Conservation (phyloP, 2,888 invertebrate species). For the Ceratothoa steindachneri region DNA sequence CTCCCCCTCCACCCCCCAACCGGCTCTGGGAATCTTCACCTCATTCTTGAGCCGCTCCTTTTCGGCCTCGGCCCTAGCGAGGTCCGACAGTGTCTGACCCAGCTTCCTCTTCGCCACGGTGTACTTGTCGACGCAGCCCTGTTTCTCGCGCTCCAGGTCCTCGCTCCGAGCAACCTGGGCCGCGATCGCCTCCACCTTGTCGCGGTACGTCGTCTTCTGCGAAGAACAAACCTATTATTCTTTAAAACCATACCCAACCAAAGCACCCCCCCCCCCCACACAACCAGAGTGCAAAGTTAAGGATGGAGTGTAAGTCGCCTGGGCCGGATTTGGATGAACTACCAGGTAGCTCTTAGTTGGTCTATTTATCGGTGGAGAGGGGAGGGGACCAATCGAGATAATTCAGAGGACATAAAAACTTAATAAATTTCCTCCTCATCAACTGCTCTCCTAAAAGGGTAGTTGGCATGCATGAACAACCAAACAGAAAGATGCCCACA, state of each 20-base stretch:
- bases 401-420: too few species aligned
- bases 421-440: too few species aligned
- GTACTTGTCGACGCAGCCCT: slow-evolving; percentile 18
- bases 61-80: slow-evolving; percentile 18
- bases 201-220: slow-evolving; percentile 10
- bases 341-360: slow-evolving; percentile 14
- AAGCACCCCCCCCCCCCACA: background rate
- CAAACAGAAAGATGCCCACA: too few species aligned
- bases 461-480: too few species aligned
- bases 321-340: background rate
- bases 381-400: too few species aligned
- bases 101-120: slow-evolving; percentile 34
- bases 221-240: background rate
- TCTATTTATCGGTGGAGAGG: too few species aligned
- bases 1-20: too few species aligned
- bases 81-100: slow-evolving; percentile 1
- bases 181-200: slow-evolving; percentile 5
- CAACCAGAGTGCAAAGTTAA: background rate
- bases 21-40: too few species aligned
- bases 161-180: background rate
- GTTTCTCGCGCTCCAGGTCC: slow-evolving; percentile 16
- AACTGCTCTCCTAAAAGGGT: too few species aligned
- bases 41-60: slow-evolving; percentile 23
- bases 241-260: background rate
- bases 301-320: background rate